A percentile compares a stretch with the other conserved stretches of the same genome.
These are phyloP conservation scores for Quadroppia sp. DNA, from an alignment of 2,888 invertebrate species.

Conservation along the genomic window DNA sequence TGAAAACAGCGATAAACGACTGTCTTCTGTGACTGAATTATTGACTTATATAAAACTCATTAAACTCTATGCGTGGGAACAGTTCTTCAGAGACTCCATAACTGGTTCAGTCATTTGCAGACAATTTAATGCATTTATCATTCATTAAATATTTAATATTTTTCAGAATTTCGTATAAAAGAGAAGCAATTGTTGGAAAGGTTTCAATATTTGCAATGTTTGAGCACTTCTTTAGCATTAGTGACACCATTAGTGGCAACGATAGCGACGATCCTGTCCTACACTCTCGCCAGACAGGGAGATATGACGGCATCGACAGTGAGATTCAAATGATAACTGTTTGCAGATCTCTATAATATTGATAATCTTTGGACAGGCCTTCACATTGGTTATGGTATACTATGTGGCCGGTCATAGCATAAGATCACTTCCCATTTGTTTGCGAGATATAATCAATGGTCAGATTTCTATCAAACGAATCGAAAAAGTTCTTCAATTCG, in stretches of 20 bases:
- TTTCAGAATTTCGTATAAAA: constrained; percentile 1
- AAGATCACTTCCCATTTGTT: constrained; percentile 45
- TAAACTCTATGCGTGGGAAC: constrained; percentile 65
- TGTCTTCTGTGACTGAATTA: constrained; percentile 60
- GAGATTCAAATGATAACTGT: constrained; percentile 45
- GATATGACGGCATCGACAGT: constrained; percentile 63
- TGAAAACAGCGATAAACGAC: constrained; percentile 53
- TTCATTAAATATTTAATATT: background rate
- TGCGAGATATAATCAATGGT: constrained; percentile 48
- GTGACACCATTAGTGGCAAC: constrained; percentile 61
- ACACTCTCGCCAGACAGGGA: constrained; percentile 57
- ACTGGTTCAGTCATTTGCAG: constrained; percentile 49
- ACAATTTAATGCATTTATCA: background rate
- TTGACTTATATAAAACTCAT: constrained; percentile 61
- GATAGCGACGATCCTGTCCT: constrained; percentile 60
- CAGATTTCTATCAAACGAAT: constrained; percentile 53
- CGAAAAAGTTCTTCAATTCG: constrained; percentile 55
- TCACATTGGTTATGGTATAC: constrained; percentile 47
- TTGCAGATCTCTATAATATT: background rate
- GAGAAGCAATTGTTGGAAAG: constrained; percentile 51
- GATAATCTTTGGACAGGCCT: constrained; percentile 46
- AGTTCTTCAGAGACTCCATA: constrained; percentile 58
- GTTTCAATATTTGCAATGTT: constrained; percentile 60
- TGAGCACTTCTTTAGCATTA: constrained; percentile 61
- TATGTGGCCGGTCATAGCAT: constrained; percentile 47